Conservation (phyloP, 2,888 invertebrate genomes). For the Loripinus fragilis region DNA sequence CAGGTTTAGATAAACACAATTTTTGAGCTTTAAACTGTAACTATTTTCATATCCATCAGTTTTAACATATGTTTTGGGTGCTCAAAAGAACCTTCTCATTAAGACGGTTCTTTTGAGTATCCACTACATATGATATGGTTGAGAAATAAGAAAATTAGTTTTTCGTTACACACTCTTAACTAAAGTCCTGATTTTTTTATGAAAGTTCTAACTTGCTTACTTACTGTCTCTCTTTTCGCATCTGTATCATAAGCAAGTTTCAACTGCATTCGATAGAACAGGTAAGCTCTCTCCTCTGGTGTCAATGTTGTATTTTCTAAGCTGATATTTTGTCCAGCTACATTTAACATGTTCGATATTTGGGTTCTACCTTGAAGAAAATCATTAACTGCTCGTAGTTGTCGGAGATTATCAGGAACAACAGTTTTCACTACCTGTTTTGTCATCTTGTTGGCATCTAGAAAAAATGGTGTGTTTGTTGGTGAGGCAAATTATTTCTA, state of each 20-base stretch:
- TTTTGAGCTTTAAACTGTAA: too few species aligned
- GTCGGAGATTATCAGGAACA: constrained; percentile 43
- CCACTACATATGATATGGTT: too few species aligned
- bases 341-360: constrained; percentile 40
- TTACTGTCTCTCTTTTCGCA: constrained; percentile 20
- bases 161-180: too few species aligned
- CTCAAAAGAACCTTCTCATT: too few species aligned
- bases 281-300: constrained; percentile 42
- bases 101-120: too few species aligned
- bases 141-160: too few species aligned
- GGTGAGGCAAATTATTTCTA: too few species aligned
- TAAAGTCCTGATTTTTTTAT: too few species aligned
- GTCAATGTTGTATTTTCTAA: constrained; percentile 26
- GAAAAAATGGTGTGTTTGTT: background rate
- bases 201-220: too few species aligned
- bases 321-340: constrained; percentile 43
- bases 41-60: too few species aligned
- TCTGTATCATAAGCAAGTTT: constrained; percentile 27
- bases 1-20: too few species aligned
- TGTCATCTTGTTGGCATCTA: constrained; percentile 47
- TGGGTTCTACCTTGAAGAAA: constrained; percentile 20
- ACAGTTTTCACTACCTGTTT: constrained; percentile 40
- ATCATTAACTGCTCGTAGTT: constrained; percentile 23
- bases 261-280: constrained; percentile 45
- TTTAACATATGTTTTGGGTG: too few species aligned